These are phyloP conservation scores for Oreochromis aureus DNA, from an alignment of 2,113 vertebrate genomes.

Conservation along the genomic window DNA sequence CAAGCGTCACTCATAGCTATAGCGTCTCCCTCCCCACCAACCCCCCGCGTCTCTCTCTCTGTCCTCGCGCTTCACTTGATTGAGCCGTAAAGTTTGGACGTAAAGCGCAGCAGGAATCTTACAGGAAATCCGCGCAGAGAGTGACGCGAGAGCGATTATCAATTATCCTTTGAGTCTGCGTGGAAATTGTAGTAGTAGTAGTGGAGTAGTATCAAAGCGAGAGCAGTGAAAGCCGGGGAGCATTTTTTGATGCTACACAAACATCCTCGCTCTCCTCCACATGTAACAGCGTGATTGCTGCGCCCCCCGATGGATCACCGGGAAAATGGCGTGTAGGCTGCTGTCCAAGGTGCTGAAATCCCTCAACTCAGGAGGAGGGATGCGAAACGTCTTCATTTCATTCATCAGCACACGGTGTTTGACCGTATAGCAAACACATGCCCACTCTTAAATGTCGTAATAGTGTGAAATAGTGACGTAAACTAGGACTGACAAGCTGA, in stretches of 20 bases:
- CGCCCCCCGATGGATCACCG: constrained; percentile 43
- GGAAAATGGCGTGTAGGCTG: neutral
- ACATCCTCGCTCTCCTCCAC: neutral
- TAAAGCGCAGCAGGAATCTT: constrained; percentile 28
- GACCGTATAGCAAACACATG: neutral
- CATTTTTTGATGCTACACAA: neutral
- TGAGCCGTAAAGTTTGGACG: constrained; percentile 46
- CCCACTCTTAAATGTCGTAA: neutral
- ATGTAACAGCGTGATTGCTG: neutral
- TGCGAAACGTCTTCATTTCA: neutral
- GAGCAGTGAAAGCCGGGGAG: neutral
- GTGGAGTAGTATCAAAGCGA: neutral
- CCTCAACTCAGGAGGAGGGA: neutral
- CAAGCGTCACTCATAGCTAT: neutral
- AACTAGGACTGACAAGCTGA: neutral
- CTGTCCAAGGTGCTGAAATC: constrained; percentile 65
- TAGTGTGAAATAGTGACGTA: neutral
- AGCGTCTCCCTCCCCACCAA: neutral
- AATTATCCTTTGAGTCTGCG: neutral
- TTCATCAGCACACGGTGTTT: neutral
- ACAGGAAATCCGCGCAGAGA: neutral
- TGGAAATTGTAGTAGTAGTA: neutral
- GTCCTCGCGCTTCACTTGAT: neutral
- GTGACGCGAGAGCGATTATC: neutral
- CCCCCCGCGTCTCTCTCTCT: neutral